Conservation (phyloP, 2,113 vertebrate genomes). For the Caranx melampygus region DNA sequence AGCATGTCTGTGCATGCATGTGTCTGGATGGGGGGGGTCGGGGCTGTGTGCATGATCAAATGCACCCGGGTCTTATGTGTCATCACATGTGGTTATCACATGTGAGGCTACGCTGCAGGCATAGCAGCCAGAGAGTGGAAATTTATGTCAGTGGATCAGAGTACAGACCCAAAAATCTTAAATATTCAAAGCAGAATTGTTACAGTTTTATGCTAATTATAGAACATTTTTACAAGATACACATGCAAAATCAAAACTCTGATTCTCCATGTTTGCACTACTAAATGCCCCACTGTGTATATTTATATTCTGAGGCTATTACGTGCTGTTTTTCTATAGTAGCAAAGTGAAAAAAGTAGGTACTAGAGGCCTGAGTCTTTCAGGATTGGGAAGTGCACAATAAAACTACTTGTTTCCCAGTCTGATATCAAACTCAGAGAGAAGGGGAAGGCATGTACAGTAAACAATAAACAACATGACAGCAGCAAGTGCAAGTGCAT, state of each 20-base stretch:
- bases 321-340: too few species aligned
- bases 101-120: conserved; percentile 14
- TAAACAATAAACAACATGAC: too few species aligned
- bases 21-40: background rate
- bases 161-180: conserved; percentile 1
- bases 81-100: conserved; percentile 11
- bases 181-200: background rate
- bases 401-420: too few species aligned
- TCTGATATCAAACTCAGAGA: too few species aligned
- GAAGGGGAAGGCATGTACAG: too few species aligned
- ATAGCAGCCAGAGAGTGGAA: background rate
- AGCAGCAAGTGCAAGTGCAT: too few species aligned
- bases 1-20: conserved; percentile 5
- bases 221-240: background rate
- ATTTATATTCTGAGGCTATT: too few species aligned
- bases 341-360: too few species aligned
- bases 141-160: background rate
- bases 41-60: conserved; percentile 12
- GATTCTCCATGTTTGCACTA: background rate
- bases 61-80: conserved; percentile 18
- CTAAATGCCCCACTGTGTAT: background rate
- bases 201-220: background rate
- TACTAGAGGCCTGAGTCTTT: too few species aligned
- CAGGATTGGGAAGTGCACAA: too few species aligned
- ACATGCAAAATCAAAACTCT: background rate